phyloP scores from a whole-genome alignment of 2,113 vertebrate genomes.

The Turnix velox region DNA sequence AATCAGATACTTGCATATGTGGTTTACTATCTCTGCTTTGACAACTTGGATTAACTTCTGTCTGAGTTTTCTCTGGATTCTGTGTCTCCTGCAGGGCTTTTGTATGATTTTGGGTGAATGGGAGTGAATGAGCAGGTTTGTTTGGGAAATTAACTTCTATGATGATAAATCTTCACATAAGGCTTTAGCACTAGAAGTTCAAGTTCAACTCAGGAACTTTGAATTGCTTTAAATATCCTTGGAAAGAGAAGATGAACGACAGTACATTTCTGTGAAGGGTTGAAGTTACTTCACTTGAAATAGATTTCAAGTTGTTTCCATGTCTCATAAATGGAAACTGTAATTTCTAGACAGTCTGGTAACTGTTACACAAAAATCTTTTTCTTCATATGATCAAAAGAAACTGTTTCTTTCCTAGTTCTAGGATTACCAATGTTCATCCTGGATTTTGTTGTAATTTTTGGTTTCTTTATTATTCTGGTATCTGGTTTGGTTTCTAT shows the following conservation, averaged over 20 bases:
- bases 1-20: not conserved
- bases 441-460: not conserved
- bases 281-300: not conserved
- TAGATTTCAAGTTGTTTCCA: not conserved
- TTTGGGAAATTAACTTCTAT: not conserved
- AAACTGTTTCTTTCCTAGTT: not conserved
- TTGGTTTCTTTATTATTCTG: not conserved
- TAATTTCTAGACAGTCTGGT: not conserved
- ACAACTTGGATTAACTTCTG: not conserved
- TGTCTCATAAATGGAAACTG: not conserved
- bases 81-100: not conserved
- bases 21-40: not conserved
- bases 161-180: not conserved
- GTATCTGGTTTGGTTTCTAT: not conserved
- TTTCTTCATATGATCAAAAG: not conserved
- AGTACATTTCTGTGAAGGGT: not conserved
- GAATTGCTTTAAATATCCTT: not conserved
- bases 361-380: not conserved
- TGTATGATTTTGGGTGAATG: not conserved
- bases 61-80: not conserved
- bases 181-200: not conserved
- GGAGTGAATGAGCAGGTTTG: not conserved
- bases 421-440: not conserved
- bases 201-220: not conserved
- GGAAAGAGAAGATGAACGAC: not conserved